Evolutionary conservation across 2,888 invertebrate genomes (phyloP).

Genomic region (Spisula subtruncata): DNA sequence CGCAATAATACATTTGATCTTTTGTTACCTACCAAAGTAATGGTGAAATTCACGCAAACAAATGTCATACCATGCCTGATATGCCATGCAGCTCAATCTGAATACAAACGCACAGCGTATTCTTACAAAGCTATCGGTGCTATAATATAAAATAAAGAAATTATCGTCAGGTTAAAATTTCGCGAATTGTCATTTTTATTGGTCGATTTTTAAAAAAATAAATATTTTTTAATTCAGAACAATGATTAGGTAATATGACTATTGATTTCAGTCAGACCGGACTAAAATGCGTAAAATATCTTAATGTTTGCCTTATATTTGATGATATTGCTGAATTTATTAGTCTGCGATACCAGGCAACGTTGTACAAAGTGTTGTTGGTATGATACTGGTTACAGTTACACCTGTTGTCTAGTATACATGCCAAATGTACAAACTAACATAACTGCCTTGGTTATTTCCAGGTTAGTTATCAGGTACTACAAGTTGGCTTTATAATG

Average conservation of each 20-base stretch:
- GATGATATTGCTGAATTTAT: not conserved
- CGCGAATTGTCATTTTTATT: too few species aligned
- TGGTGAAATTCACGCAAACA: not conserved
- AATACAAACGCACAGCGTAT: not conserved
- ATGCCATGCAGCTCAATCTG: not conserved
- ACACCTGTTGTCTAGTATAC: not conserved
- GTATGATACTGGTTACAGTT: not conserved
- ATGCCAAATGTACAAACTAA: too few species aligned
- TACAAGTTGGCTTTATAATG: too few species aligned
- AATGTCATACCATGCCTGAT: not conserved
- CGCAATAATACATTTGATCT: not conserved
- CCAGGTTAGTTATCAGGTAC: too few species aligned
- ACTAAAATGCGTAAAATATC: constrained; percentile 1
- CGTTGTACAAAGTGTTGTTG: not conserved
- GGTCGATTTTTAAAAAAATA: too few species aligned
- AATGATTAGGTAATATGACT: not conserved
- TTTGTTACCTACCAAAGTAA: not conserved
- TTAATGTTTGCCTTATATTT: constrained; percentile 17
- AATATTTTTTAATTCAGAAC: not conserved
- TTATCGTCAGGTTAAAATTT: too few species aligned
- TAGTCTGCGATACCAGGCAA: not conserved
- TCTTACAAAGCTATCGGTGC: not conserved
- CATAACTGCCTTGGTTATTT: too few species aligned
- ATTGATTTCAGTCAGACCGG: not conserved
- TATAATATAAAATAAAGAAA: too few species aligned